Base-by-base conservation (phyloP, 2,888 invertebrate species). In the Nomada ferruginata region DNA sequence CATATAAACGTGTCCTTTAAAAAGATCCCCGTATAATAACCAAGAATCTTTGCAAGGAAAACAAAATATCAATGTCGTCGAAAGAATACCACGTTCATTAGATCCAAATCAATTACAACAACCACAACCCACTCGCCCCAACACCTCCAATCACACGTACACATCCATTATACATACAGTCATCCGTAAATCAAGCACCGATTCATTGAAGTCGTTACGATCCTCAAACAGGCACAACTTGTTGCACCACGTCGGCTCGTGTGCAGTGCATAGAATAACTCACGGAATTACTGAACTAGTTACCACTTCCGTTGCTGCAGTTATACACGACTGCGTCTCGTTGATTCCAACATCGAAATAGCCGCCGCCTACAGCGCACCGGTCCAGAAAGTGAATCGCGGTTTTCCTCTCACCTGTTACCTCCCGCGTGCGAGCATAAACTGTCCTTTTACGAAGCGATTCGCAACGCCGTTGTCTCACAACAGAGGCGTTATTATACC, bases 301-400 rank as follows among this genome's bases (percentile, higher is more conserved):
- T 47, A 66, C 47, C 57, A 23, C 7, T 66, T 47, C 23, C 55
- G 18, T 20, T 44, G 29, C 59, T 10, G 5, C 13, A 50, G 9
- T n/a, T 15, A 1, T 2, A 5, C 23, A 4, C n/a, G 26, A 55
- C n/a, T 44, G n/a, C 26, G 15, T 23, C 15, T 50, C 7, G 5
- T n/a, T 18, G 23, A 66, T 59, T 11, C 18, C 42, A n/a, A 20
- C 20, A n/a, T 69, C 42, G 50, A 57, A 76, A 63, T 57, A 71
- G n/a, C 36, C 20, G 18, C 61, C 70, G 23, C 60, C 69, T 29
- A 63, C 61, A n/a, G 11, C 18, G 1, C 61, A 23, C 15, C 18
- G 4, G 5, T 11, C 13, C 18, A 61, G 29, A 70, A 70, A 42
- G 44, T 47, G 10, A 63, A 55, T 70, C 55, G 15, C 36, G 13